Evolutionary conservation across 2,113 vertebrate species (phyloP).

Genomic region (Hippocampus abdominalis): DNA sequence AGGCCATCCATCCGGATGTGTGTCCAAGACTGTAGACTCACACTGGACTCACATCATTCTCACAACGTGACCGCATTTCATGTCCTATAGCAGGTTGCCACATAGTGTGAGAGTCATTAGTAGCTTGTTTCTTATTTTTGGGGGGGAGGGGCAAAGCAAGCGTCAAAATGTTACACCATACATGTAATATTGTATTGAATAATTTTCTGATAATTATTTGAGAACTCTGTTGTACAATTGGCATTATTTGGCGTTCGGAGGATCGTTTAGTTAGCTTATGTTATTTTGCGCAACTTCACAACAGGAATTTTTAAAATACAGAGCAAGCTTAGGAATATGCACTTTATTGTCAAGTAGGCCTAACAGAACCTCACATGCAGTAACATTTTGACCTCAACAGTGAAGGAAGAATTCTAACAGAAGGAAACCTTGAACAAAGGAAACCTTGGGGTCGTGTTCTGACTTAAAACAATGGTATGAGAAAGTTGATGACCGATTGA

Average conservation of each 20-base stretch:
- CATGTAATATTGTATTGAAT: no score
- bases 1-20: conserved; percentile 59
- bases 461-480: no score
- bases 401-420: no score
- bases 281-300: background rate
- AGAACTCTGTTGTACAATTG: background rate
- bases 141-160: background rate
- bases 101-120: background rate
- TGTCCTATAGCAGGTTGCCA: conserved; percentile 16
- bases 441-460: no score
- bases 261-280: background rate
- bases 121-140: background rate
- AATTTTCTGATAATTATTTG: background rate
- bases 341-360: no score
- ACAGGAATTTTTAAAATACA: background rate
- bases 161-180: background rate
- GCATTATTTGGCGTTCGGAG: background rate
- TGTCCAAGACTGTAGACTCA: conserved; percentile 56
- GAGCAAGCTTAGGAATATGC: background rate
- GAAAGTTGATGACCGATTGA: no score
- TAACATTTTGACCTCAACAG: no score
- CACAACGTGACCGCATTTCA: conserved; percentile 47
- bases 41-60: conserved; percentile 53
- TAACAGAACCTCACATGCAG: no score
- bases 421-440: no score